A percentile compares a stretch with the other conserved stretches of the same genome.
Conservation (phyloP, 2,113 vertebrate species). For the Chloropsis cyanopogon region DNA sequence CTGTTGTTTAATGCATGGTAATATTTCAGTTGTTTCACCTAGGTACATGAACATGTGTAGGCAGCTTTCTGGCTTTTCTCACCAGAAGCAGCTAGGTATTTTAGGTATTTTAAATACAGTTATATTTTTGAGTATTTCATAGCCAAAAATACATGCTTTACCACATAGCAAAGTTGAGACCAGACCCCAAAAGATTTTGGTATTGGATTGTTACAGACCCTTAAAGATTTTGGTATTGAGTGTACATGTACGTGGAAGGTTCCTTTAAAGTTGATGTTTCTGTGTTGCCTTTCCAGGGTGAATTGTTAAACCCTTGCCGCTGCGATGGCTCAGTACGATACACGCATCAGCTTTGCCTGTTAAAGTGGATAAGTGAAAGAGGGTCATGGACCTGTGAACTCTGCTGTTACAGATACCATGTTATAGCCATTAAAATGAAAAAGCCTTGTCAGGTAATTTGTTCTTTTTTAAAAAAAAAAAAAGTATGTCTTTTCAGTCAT, state of each 20-base stretch:
- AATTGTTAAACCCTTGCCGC: conserved; percentile 90
- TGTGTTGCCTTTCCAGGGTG: conserved; percentile 76
- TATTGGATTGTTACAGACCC: background rate
- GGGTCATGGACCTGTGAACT: conserved; percentile 95
- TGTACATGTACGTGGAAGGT: background rate
- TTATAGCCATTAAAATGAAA: conserved; percentile 94
- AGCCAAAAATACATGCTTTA: background rate
- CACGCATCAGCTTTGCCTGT: conserved; percentile 90
- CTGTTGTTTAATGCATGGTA: background rate
- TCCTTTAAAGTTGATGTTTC: background rate
- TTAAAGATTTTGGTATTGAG: background rate
- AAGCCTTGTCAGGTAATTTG: conserved; percentile 87
- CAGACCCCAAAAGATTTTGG: background rate
- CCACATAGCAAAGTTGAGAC: background rate
- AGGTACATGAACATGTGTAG: background rate
- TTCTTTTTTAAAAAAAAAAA: background rate
- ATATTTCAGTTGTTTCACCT: background rate
- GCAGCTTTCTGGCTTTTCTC: background rate
- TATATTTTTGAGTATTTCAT: background rate
- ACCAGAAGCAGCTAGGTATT: background rate
- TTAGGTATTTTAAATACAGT: background rate
- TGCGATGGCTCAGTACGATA: conserved; percentile 92
- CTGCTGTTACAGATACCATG: conserved; percentile 93
- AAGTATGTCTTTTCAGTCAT: background rate
- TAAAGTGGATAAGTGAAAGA: conserved; percentile 96